A percentile compares a stretch with the other conserved stretches of the same genome.
Evolutionary conservation across 1,140 invertebrate species (phyloP).

Genomic region (Macrotrachela quadricornifera): DNA sequence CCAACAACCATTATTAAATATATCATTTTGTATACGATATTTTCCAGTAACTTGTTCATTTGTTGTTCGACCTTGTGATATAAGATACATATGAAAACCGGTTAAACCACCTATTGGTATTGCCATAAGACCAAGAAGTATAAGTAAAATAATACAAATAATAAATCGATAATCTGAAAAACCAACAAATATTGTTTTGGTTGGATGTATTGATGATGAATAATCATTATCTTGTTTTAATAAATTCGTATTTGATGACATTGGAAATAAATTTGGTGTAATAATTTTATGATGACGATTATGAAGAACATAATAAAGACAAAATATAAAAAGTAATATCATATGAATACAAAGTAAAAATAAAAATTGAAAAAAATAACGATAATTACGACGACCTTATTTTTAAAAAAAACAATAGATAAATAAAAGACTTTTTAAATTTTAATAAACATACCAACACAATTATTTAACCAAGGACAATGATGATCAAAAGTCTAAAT

Average conservation of each 20-base stretch:
- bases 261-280: conserved; percentile 33
- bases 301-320: not conserved
- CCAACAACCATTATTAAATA: conserved; percentile 32
- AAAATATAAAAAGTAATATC: conserved; percentile 80
- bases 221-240: not conserved
- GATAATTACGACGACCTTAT: conserved; percentile 85
- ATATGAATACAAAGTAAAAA: conserved; percentile 85
- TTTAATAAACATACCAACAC: conserved; percentile 47
- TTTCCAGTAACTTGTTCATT: conserved; percentile 98
- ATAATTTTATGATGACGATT: no score
- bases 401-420: no score
- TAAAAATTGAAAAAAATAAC: conserved; percentile 61
- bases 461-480: conserved; percentile 99
- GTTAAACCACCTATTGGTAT: conserved; percentile 92
- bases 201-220: no score
- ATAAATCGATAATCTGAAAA: conserved; percentile 15
- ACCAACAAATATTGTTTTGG: no score
- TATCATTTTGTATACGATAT: conserved; percentile 82
- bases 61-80: conserved; percentile 86
- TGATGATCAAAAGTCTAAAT: conserved; percentile 83
- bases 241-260: conserved; percentile 39
- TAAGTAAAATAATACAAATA: conserved; percentile 56
- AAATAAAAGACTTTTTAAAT: no score
- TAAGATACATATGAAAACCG: conserved; percentile 86
- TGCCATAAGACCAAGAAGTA: conserved; percentile 62